Percentiles rank a stretch among this genome's conserved stretches.
These are phyloP conservation scores for Cyclina sinensis DNA, from an alignment of 1,140 invertebrate genomes.

Conservation along the genomic window DNA sequence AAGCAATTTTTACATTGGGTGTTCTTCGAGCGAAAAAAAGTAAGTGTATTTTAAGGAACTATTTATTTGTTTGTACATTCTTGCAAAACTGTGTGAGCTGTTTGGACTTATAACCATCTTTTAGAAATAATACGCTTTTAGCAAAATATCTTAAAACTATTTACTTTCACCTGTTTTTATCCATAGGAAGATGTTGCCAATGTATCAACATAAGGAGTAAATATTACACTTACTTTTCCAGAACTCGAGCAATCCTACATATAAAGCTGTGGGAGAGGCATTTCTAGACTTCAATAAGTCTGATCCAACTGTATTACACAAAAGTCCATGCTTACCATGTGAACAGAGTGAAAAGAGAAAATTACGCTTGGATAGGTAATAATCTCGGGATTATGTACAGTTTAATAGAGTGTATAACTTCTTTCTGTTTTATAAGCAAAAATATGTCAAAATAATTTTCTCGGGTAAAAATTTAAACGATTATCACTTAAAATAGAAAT, in stretches of 20 bases:
- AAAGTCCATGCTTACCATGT: background rate
- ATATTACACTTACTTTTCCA: background rate
- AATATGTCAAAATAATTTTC: background rate
- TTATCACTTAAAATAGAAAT: background rate
- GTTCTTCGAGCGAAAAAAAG: too few relatives aligned
- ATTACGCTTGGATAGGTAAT: slow-evolving; percentile 54
- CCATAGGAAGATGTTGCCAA: background rate
- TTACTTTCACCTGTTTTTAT: background rate
- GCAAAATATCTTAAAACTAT: background rate
- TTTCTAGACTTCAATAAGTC: slow-evolving; percentile 30
- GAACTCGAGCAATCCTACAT: background rate
- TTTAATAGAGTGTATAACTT: too few relatives aligned
- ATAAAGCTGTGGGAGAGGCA: background rate
- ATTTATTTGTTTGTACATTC: too few relatives aligned
- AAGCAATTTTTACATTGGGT: too few relatives aligned
- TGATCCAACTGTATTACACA: slow-evolving; percentile 9
- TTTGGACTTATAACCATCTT: too few relatives aligned
- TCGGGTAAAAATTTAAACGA: background rate
- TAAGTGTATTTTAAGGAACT: too few relatives aligned
- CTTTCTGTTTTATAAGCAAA: background rate
- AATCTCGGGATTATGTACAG: too few relatives aligned
- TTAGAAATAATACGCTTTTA: background rate
- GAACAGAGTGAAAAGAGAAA: background rate
- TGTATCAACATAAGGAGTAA: too few relatives aligned
- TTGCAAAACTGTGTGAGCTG: too few relatives aligned